These are phyloP conservation scores for Bellardia bayeri DNA, from an alignment of 2,888 invertebrate species.

Conservation along the genomic window DNA sequence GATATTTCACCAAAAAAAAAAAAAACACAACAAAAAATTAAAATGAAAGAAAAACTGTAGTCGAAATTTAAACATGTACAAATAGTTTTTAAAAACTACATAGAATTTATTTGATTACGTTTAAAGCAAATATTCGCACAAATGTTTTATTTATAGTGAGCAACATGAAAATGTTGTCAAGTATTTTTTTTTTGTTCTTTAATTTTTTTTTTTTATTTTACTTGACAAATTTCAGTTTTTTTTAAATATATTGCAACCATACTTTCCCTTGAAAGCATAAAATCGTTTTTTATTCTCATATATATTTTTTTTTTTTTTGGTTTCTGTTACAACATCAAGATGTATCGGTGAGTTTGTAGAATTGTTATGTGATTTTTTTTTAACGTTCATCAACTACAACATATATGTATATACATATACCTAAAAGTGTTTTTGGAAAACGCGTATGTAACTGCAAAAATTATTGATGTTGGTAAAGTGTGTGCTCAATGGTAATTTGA, in stretches of 20 bases:
- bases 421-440: neutral
- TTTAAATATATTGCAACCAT: conserved; percentile 4
- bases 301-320: neutral
- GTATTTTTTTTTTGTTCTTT: neutral
- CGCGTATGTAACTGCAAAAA: neutral
- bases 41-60: neutral
- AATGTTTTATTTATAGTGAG: conserved; percentile 8
- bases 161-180: neutral
- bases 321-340: neutral
- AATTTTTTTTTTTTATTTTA: neutral
- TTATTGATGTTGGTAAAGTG: neutral
- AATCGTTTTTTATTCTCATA: neutral
- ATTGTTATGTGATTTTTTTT: conserved; percentile 6
- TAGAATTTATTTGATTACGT: conserved; percentile 7
- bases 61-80: neutral
- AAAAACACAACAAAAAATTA: neutral
- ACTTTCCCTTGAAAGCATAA: conserved; percentile 17
- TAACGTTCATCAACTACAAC: conserved; percentile 45
- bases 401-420: too few species aligned
- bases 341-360: conserved; percentile 22
- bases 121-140: conserved; percentile 9
- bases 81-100: conserved; percentile 1
- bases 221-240: neutral
- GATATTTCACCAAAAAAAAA: neutral
- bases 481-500: conserved; percentile 14